phyloP scores from a whole-genome alignment of 2,113 vertebrate genomes.

The Leiothrix lutea region DNA sequence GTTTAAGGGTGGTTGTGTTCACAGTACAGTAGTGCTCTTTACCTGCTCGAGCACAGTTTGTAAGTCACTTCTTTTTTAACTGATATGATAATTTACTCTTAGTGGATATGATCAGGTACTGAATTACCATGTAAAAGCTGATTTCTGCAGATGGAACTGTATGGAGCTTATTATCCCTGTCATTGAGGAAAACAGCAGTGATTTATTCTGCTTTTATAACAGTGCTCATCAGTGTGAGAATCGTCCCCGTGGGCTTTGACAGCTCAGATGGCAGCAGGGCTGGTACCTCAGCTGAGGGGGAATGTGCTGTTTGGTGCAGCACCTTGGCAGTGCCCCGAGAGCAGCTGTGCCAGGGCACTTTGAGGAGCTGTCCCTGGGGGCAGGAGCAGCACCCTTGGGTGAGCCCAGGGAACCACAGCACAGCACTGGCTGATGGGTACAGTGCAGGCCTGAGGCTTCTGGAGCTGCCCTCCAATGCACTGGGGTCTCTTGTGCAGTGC shows the following conservation, averaged over 20 bases:
- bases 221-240: not conserved
- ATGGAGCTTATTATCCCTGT: not conserved
- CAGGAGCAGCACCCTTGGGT: not conserved
- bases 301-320: not conserved
- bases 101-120: not conserved
- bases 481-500: not conserved
- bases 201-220: not conserved
- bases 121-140: not conserved
- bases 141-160: not conserved
- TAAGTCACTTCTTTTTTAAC: not conserved
- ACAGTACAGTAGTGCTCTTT: not conserved
- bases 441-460: not conserved
- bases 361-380: not conserved
- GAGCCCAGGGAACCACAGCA: not conserved
- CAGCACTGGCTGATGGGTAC: not conserved
- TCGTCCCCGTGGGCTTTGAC: constrained; percentile 17
- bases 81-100: not conserved
- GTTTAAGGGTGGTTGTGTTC: not conserved
- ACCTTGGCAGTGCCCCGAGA: not conserved
- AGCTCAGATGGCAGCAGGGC: not conserved
- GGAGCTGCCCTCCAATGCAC: not conserved
- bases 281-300: not conserved
- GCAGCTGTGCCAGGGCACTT: not conserved
- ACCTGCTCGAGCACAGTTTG: not conserved
- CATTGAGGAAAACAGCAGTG: not conserved